Evolutionary conservation across 2,888 invertebrate species (phyloP).

Genomic region (Drosophila fungiperda): DNA sequence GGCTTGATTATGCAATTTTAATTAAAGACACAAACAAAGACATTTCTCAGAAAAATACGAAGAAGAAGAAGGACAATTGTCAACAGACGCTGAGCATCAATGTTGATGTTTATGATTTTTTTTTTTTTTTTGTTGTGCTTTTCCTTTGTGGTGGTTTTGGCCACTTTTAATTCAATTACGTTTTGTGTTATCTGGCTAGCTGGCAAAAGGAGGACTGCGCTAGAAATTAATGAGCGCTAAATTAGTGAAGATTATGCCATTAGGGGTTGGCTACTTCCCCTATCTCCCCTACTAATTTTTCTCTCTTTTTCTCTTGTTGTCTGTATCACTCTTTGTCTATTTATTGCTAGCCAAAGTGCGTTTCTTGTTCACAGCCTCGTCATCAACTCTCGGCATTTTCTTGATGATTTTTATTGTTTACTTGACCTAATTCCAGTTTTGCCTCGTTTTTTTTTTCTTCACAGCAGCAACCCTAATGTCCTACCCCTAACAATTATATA

Average conservation of each 20-base stretch:
- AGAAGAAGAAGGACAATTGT: constrained; percentile 30
- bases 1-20: constrained; percentile 70
- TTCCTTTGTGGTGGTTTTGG: constrained; percentile 24
- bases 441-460: constrained; percentile 8
- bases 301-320: neutral
- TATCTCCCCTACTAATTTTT: neutral
- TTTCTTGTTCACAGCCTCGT: constrained; percentile 52
- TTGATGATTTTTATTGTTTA: constrained; percentile 79
- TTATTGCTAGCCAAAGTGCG: constrained; percentile 13
- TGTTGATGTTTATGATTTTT: constrained; percentile 63
- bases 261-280: constrained; percentile 65
- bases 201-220: constrained; percentile 43
- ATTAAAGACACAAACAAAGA: constrained; percentile 62
- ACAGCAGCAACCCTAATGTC: constrained; percentile 37
- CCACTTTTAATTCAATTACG: constrained; percentile 82
- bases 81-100: constrained; percentile 48
- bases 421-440: constrained; percentile 69
- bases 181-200: constrained; percentile 57
- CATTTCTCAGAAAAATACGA: constrained; percentile 6
- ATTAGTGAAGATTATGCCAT: constrained; percentile 82
- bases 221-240: constrained; percentile 82
- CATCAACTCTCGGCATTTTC: constrained; percentile 65
- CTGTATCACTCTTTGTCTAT: constrained; percentile 5
- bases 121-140: neutral
- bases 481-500: constrained; percentile 5